phyloP scores from a whole-genome alignment of 1,140 invertebrate species.

The Scaptomyza pallida region DNA sequence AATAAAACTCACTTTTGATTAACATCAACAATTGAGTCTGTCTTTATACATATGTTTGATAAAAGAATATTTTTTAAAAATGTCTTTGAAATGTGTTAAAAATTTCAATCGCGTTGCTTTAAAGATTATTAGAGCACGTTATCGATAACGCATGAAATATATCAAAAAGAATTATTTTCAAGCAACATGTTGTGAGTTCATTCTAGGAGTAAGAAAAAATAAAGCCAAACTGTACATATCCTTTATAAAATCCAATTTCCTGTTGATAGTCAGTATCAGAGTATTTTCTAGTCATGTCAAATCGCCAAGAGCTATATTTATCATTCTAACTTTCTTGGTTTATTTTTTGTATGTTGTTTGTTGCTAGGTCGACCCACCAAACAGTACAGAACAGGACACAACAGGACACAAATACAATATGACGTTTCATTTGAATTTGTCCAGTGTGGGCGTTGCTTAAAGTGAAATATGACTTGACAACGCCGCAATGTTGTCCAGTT shows the following conservation, averaged over 20 bases:
- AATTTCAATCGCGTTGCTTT: no score
- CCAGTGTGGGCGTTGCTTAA: slow-evolving; percentile 51
- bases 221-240: no score
- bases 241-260: no score
- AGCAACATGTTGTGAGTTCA: no score
- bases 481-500: slow-evolving; percentile 35
- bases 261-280: no score
- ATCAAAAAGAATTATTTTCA: no score
- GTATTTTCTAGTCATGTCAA: background rate
- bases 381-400: slow-evolving; percentile 15
- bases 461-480: slow-evolving; percentile 80
- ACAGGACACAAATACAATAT: slow-evolving; percentile 63
- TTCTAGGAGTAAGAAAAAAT: no score
- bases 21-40: background rate
- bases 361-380: slow-evolving; percentile 12
- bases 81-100: no score
- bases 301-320: background rate
- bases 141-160: no score
- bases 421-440: slow-evolving; percentile 73
- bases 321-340: no score
- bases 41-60: background rate
- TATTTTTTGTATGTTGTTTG: background rate
- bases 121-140: no score
- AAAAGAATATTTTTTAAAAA: background rate
- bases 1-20: background rate